These are phyloP conservation scores for Ranitomeya variabilis DNA, from an alignment of 2,113 vertebrate genomes.

Conservation along the genomic window DNA sequence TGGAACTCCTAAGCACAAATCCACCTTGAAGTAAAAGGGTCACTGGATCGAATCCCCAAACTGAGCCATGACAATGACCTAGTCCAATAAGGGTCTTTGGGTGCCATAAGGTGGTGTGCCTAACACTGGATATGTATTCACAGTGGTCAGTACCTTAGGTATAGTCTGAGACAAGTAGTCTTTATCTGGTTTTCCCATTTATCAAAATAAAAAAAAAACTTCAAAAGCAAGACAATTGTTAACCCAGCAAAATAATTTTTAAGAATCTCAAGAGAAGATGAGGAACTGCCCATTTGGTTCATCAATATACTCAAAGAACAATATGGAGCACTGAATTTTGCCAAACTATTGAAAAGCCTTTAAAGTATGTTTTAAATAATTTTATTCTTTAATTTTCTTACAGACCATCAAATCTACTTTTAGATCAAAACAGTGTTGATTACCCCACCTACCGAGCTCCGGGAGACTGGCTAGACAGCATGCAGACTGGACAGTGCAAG, in stretches of 20 bases:
- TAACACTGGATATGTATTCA: neutral
- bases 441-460: slow-evolving; percentile 80
- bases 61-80: too few relatives aligned
- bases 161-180: neutral
- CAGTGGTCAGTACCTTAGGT: neutral
- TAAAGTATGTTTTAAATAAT: neutral
- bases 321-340: neutral
- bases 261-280: too few relatives aligned
- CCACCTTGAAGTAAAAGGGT: too few relatives aligned
- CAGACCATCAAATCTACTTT: slow-evolving; percentile 91
- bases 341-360: neutral
- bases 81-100: neutral
- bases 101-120: neutral
- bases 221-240: too few relatives aligned
- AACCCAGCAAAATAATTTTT: too few relatives aligned
- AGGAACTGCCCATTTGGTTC: neutral
- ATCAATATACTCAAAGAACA: neutral
- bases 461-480: slow-evolving; percentile 91
- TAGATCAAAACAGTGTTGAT: slow-evolving; percentile 91
- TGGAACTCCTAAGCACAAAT: too few relatives aligned
- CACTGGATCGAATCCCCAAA: too few relatives aligned
- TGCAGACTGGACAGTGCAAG: slow-evolving; percentile 90
- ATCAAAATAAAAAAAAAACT: too few relatives aligned
- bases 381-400: slow-evolving; percentile 38
- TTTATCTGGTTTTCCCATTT: neutral